Conservation (phyloP, 1,140 invertebrate genomes). For the Drosophila trapezifrons region DNA sequence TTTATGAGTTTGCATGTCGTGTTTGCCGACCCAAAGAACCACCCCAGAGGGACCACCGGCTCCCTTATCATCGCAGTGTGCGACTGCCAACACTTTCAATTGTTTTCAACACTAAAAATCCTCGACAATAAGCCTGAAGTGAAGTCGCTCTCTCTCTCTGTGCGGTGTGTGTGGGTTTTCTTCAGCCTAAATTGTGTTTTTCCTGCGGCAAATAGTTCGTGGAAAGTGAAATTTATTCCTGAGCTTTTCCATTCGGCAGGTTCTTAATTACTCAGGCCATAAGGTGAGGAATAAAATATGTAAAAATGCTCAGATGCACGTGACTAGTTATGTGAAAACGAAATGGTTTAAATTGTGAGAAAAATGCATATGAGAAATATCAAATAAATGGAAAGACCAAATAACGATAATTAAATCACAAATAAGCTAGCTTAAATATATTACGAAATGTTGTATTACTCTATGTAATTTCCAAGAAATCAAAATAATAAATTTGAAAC, state of each 20-base stretch:
- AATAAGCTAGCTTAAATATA: no score
- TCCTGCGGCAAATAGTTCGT: conserved; percentile 33
- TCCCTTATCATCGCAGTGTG: conserved; percentile 14
- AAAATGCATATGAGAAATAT: neutral
- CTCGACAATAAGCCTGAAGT: conserved; percentile 40
- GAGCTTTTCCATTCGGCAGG: conserved; percentile 20
- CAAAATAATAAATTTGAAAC: neutral
- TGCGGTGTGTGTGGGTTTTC: conserved; percentile 15
- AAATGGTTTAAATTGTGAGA: neutral
- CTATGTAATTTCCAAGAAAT: neutral
- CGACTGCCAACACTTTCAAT: conserved; percentile 62
- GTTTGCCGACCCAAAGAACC: conserved; percentile 8
- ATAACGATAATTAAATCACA: no score
- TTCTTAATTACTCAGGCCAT: conserved; percentile 29
- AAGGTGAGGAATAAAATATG: conserved; percentile 4
- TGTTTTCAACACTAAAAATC: conserved; percentile 53
- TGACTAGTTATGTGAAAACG: neutral
- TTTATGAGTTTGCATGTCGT: conserved; percentile 52
- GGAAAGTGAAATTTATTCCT: conserved; percentile 35
- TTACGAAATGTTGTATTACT: neutral
- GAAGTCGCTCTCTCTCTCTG: conserved; percentile 18
- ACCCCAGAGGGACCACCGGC: neutral
- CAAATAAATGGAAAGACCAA: no score
- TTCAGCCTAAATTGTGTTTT: conserved; percentile 43
- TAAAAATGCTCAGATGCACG: neutral